A percentile compares a stretch with the other conserved stretches of the same genome.
Conservation (phyloP, 2,888 invertebrate genomes). For the Epiblema foenella region DNA sequence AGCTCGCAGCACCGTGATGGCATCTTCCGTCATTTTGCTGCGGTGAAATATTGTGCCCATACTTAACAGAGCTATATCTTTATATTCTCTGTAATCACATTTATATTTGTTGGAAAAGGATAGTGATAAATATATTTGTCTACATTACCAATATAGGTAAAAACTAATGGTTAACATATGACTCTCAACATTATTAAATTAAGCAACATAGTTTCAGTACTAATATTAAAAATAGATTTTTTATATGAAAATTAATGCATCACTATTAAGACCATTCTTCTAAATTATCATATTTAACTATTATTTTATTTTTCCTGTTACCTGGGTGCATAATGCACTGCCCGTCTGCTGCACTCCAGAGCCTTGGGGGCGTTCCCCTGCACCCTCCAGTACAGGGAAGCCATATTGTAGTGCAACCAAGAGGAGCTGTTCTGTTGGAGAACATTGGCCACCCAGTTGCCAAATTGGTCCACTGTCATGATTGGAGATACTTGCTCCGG, state of each 20-base stretch:
- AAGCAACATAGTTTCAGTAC: no score
- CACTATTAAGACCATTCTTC: neutral
- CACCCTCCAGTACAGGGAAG: constrained; percentile 91
- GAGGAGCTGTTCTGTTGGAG: constrained; percentile 88
- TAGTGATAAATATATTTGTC: neutral
- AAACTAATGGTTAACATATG: no score
- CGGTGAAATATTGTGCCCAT: constrained; percentile 90
- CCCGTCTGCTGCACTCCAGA: constrained; percentile 91
- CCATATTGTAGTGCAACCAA: constrained; percentile 92
- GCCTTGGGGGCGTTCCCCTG: constrained; percentile 90
- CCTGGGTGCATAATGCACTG: constrained; percentile 91
- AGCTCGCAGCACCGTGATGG: constrained; percentile 88
- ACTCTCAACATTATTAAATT: no score
- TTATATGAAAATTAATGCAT: neutral
- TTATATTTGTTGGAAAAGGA: neutral
- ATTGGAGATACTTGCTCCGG: constrained; percentile 63
- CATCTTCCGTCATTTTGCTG: constrained; percentile 88
- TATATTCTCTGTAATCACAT: constrained; percentile 84
- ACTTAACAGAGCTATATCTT: constrained; percentile 89
- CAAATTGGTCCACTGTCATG: constrained; percentile 76
- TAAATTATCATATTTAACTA: neutral
- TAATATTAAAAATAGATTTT: no score
- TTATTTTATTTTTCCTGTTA: constrained; percentile 55
- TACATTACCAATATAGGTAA: no score
- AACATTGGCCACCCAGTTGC: constrained; percentile 86